Conservation (phyloP, 1,140 invertebrate genomes). For the Hycleus cichorii region DNA sequence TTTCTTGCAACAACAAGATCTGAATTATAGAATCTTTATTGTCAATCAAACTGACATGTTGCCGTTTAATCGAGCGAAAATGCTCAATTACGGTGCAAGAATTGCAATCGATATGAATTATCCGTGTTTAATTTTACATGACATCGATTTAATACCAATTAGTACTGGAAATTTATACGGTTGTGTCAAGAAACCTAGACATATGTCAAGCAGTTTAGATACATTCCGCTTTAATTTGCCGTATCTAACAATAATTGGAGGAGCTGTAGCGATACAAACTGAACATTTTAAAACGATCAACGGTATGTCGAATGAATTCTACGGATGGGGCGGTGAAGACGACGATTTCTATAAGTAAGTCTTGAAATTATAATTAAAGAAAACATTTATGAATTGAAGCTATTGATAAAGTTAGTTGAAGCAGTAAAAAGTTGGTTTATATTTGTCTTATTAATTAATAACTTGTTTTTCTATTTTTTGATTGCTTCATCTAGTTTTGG, state of each 20-base stretch:
- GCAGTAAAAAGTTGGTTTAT: too few relatives aligned
- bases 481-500: too few relatives aligned
- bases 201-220: conserved; percentile 89
- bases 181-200: conserved; percentile 77
- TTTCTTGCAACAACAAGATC: conserved; percentile 77
- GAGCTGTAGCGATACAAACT: conserved; percentile 63
- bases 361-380: not conserved
- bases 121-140: conserved; percentile 90
- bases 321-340: conserved; percentile 84
- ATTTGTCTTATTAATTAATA: too few relatives aligned
- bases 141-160: conserved; percentile 89
- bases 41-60: conserved; percentile 74
- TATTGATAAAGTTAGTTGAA: too few relatives aligned
- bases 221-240: conserved; percentile 74
- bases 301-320: conserved; percentile 88
- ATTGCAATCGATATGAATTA: conserved; percentile 66
- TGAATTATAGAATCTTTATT: conserved; percentile 78
- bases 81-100: conserved; percentile 86
- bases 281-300: conserved; percentile 73
- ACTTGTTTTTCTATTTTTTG: too few relatives aligned
- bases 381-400: too few relatives aligned
- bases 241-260: conserved; percentile 66
- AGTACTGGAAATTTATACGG: conserved; percentile 86
- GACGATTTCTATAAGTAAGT: conserved; percentile 71
- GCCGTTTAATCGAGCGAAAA: conserved; percentile 87